These are phyloP conservation scores for Argyrosomus regius DNA, from an alignment of 2,797 vertebrate genomes.

Conservation along the genomic window DNA sequence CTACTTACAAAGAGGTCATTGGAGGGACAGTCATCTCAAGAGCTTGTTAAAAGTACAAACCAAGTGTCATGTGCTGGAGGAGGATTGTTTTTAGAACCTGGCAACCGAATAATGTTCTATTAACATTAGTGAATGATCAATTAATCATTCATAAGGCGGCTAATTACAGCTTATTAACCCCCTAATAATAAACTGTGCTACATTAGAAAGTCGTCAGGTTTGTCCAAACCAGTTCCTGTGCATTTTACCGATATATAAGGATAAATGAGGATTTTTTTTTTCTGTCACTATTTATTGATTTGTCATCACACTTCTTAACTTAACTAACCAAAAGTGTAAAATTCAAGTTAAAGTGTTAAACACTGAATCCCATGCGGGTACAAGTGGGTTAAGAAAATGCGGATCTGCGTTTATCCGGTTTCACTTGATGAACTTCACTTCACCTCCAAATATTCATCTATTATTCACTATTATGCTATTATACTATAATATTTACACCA, in stretches of 20 bases:
- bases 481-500: too few species aligned
- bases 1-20: background rate
- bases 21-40: background rate
- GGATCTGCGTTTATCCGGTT: conserved; percentile 43
- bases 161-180: background rate
- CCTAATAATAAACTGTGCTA: background rate
- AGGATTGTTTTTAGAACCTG: conserved; percentile 8
- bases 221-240: background rate
- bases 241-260: too few species aligned
- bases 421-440: background rate
- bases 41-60: background rate
- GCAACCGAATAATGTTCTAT: background rate
- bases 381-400: background rate
- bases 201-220: background rate
- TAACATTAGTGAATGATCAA: background rate
- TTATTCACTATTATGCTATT: too few species aligned
- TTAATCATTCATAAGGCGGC: background rate
- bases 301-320: background rate
- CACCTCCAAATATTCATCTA: too few species aligned
- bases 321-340: background rate
- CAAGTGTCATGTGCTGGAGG: background rate
- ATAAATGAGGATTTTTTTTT: too few species aligned
- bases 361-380: background rate
- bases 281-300: background rate
- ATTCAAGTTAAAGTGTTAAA: background rate